phyloP scores from a whole-genome alignment of 2,888 invertebrate genomes.

The Ectropis crepuscularia region DNA sequence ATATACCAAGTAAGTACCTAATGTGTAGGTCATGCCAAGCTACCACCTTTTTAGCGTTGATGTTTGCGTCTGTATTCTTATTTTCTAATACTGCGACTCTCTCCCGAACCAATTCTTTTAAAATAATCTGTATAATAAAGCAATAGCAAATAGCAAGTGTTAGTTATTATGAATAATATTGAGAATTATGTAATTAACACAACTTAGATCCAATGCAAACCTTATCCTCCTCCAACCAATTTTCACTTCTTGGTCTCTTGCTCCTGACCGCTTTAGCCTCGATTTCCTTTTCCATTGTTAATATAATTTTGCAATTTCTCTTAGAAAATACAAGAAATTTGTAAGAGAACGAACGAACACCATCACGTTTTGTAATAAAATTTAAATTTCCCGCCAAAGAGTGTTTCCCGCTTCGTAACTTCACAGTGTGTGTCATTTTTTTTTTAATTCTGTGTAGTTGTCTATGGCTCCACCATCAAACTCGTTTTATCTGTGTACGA shows the following conservation, averaged over 20 bases:
- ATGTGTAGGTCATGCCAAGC: constrained; percentile 1
- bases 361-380: no score
- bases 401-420: no score
- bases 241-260: constrained; percentile 6
- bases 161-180: no score
- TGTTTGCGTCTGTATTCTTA: constrained; percentile 6
- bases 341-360: no score
- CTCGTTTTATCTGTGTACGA: no score
- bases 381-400: no score
- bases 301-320: no score
- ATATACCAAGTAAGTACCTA: not conserved
- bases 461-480: no score
- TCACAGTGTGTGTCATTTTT: no score
- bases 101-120: not conserved
- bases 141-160: not conserved
- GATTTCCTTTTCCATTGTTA: not conserved
- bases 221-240: constrained; percentile 5
- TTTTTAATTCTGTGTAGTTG: no score
- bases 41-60: constrained; percentile 2
- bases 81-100: not conserved
- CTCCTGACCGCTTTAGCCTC: not conserved
- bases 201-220: not conserved
- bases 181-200: not conserved
- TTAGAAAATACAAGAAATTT: no score
- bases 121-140: constrained; percentile 4